Percentiles rank a stretch among this genome's conserved stretches.
These are phyloP conservation scores for Lanistes nyassanus DNA, from an alignment of 1,140 invertebrate species.

Conservation along the genomic window DNA sequence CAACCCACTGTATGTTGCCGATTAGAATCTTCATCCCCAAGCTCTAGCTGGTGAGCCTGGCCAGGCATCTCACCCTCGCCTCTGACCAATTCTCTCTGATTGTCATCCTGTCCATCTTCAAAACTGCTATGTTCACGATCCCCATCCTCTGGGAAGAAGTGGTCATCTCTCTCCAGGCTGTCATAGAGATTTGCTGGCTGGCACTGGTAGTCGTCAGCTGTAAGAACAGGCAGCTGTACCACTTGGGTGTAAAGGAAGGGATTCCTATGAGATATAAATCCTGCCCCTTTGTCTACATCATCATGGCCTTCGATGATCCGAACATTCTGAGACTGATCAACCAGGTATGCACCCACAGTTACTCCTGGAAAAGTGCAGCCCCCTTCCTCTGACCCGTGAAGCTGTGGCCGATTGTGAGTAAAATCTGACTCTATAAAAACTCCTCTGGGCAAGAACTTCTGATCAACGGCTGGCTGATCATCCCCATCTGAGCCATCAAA, in stretches of 20 bases:
- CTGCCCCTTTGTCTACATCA: slow-evolving; percentile 22
- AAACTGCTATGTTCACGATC: neutral
- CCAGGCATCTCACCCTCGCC: neutral
- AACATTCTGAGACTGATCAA: slow-evolving; percentile 29
- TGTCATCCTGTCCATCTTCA: slow-evolving; percentile 1
- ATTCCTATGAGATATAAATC: slow-evolving; percentile 5
- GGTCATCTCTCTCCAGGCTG: slow-evolving; percentile 38
- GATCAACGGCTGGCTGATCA: slow-evolving; percentile 6
- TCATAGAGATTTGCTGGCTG: slow-evolving; percentile 34
- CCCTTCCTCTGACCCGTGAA: slow-evolving; percentile 26
- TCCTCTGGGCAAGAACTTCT: neutral
- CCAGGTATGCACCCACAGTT: neutral
- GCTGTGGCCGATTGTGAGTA: slow-evolving; percentile 20
- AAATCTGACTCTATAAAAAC: slow-evolving; percentile 19
- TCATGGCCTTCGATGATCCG: slow-evolving; percentile 45
- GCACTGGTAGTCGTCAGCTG: slow-evolving; percentile 19
- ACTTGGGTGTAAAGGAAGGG: slow-evolving; percentile 33
- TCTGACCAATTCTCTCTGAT: slow-evolving; percentile 11
- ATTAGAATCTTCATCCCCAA: neutral
- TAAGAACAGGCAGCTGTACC: slow-evolving; percentile 19
- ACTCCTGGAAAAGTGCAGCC: slow-evolving; percentile 6
- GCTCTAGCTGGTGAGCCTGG: neutral
- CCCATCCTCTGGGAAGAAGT: slow-evolving; percentile 9
- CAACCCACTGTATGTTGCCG: neutral
- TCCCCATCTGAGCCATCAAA: slow-evolving; percentile 27